Conservation (phyloP, 1,140 invertebrate genomes). For the Hylyphantes graminicola region DNA sequence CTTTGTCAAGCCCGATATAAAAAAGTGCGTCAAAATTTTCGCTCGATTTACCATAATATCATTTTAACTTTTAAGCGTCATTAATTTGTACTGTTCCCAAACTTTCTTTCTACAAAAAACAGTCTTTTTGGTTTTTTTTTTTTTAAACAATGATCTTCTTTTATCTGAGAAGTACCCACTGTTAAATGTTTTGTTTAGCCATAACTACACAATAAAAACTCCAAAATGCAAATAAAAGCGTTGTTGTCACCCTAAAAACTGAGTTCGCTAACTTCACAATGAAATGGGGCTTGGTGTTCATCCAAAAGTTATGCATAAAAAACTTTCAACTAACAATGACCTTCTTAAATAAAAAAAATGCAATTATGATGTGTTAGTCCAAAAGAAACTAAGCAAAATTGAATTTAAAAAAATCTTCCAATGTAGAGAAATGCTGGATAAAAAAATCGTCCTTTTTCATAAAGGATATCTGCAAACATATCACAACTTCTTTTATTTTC, state of each 20-base stretch:
- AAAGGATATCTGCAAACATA: no score
- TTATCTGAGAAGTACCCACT: background rate
- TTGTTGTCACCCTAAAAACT: background rate
- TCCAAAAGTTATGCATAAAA: slow-evolving; percentile 5
- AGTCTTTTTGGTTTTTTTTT: background rate
- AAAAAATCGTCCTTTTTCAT: no score
- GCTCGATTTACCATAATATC: background rate
- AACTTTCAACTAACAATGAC: no score
- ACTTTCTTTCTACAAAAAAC: background rate
- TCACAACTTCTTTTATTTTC: no score
- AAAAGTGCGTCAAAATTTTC: background rate
- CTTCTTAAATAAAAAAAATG: no score
- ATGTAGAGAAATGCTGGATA: no score
- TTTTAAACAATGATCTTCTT: background rate
- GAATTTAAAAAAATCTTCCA: no score
- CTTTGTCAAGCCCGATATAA: background rate
- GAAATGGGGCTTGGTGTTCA: slow-evolving; percentile 2
- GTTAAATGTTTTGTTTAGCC: background rate
- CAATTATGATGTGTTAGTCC: no score
- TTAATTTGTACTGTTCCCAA: slow-evolving; percentile 16
- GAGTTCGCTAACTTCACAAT: background rate
- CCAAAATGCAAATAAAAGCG: background rate
- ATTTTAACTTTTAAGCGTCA: slow-evolving; percentile 25
- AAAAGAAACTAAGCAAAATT: no score
- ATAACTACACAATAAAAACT: background rate